Evolutionary conservation across 1,140 invertebrate species (phyloP).

Genomic region (Dendroctonus valens): DNA sequence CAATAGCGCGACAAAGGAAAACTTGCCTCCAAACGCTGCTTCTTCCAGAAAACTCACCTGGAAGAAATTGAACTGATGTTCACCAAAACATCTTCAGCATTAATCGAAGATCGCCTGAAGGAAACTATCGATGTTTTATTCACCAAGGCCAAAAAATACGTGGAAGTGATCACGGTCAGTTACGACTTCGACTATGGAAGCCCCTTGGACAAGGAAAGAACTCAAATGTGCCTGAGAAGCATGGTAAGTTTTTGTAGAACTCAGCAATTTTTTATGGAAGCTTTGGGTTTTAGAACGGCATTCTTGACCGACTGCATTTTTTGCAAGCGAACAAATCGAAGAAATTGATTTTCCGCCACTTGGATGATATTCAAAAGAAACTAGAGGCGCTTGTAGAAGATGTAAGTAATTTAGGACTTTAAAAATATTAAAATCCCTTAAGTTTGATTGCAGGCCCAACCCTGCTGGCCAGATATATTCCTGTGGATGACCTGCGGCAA

Average conservation of each 20-base stretch:
- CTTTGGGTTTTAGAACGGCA: constrained; percentile 31
- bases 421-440: constrained; percentile 7
- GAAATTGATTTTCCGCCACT: constrained; percentile 45
- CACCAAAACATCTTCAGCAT: constrained; percentile 26
- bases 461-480: constrained; percentile 58
- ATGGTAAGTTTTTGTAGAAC: constrained; percentile 31
- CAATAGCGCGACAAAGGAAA: background rate
- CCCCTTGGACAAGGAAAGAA: constrained; percentile 40
- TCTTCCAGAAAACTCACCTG: constrained; percentile 38
- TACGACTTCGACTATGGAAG: constrained; percentile 32
- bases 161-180: constrained; percentile 39
- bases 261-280: background rate
- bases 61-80: constrained; percentile 40
- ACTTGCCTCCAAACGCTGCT: background rate
- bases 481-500: constrained; percentile 53
- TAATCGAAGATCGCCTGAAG: constrained; percentile 31
- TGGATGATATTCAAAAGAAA: constrained; percentile 43
- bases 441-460: constrained; percentile 50
- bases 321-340: constrained; percentile 48
- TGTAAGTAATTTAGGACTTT: constrained; percentile 33
- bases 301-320: constrained; percentile 31
- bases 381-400: constrained; percentile 36
- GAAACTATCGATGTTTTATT: constrained; percentile 37
- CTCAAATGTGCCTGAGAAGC: constrained; percentile 35
- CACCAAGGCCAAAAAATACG: constrained; percentile 37